A percentile compares a stretch with the other conserved stretches of the same genome.
Conservation (phyloP, 2,113 vertebrate genomes). For the Pomatorhinus ruficollis region DNA sequence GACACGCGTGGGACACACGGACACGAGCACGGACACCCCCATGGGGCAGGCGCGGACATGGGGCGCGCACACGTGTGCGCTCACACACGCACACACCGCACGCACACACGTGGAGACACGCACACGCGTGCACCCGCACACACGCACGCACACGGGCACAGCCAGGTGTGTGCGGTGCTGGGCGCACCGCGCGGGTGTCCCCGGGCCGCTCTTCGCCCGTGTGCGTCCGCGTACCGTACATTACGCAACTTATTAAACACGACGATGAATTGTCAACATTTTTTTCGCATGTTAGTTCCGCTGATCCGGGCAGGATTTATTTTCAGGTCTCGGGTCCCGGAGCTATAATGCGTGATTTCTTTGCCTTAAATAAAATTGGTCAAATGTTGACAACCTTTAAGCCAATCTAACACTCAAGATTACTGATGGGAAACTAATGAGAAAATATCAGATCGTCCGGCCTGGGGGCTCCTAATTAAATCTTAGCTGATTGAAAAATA, state of each 20-base stretch:
- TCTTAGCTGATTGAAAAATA: constrained; percentile 92
- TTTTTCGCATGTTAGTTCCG: constrained; percentile 82
- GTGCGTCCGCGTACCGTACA: background rate
- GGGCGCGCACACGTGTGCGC: background rate
- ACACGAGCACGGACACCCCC: background rate
- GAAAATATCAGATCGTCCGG: constrained; percentile 85
- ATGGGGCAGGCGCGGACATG: fast-evolving
- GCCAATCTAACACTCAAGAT: constrained; percentile 83
- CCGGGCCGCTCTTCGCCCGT: background rate
- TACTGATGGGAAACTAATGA: constrained; percentile 90
- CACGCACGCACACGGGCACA: fast-evolving
- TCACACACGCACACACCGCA: fast-evolving
- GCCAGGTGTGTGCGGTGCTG: background rate
- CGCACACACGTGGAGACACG: no score
- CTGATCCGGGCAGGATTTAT: constrained; percentile 85
- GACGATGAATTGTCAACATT: constrained; percentile 78
- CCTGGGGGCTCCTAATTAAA: constrained; percentile 93
- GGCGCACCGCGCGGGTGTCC: background rate
- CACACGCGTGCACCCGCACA: background rate
- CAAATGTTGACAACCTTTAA: constrained; percentile 90
- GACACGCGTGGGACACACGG: background rate
- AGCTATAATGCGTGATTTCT: constrained; percentile 79
- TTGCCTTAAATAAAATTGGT: constrained; percentile 83
- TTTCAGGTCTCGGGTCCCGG: constrained; percentile 73
- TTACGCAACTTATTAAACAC: constrained; percentile 77